Evolutionary conservation across 1,140 invertebrate genomes (phyloP).

Genomic region (Magallana ariakensis): DNA sequence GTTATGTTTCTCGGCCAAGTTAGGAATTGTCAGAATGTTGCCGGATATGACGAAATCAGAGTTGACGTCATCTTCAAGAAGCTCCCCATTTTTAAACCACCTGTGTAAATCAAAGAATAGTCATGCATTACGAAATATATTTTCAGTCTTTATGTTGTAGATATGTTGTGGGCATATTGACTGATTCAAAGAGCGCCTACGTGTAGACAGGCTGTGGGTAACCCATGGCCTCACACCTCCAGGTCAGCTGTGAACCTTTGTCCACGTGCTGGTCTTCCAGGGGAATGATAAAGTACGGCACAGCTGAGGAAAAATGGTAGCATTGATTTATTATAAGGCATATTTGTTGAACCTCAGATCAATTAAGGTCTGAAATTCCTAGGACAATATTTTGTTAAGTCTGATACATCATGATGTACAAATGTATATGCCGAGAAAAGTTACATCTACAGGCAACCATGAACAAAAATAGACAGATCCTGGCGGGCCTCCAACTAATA

Average conservation of each 20-base stretch:
- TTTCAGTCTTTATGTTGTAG: neutral
- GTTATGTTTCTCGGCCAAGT: slow-evolving; percentile 81
- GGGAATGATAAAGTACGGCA: slow-evolving; percentile 95
- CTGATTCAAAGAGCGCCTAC: slow-evolving; percentile 66
- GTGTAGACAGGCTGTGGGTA: slow-evolving; percentile 84
- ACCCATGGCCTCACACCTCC: slow-evolving; percentile 96
- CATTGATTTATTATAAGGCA: too few relatives aligned
- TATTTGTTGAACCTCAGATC: too few relatives aligned
- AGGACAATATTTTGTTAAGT: too few relatives aligned
- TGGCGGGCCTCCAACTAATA: too few relatives aligned
- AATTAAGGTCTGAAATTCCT: too few relatives aligned
- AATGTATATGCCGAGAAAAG: too few relatives aligned
- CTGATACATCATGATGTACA: too few relatives aligned
- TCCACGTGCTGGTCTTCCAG: slow-evolving; percentile 94
- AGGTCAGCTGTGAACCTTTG: slow-evolving; percentile 89
- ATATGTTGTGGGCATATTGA: too few relatives aligned
- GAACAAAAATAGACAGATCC: too few relatives aligned
- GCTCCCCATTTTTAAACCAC: slow-evolving; percentile 88
- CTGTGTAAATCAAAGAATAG: neutral
- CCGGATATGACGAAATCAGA: slow-evolving; percentile 77
- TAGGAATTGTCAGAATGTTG: slow-evolving; percentile 58
- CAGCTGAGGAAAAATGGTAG: slow-evolving; percentile 81
- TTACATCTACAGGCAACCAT: too few relatives aligned
- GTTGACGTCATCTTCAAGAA: slow-evolving; percentile 70
- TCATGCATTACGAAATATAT: neutral